Evolutionary conservation across 2,113 vertebrate genomes (phyloP).

Genomic region (Erinaceus europaeus): DNA sequence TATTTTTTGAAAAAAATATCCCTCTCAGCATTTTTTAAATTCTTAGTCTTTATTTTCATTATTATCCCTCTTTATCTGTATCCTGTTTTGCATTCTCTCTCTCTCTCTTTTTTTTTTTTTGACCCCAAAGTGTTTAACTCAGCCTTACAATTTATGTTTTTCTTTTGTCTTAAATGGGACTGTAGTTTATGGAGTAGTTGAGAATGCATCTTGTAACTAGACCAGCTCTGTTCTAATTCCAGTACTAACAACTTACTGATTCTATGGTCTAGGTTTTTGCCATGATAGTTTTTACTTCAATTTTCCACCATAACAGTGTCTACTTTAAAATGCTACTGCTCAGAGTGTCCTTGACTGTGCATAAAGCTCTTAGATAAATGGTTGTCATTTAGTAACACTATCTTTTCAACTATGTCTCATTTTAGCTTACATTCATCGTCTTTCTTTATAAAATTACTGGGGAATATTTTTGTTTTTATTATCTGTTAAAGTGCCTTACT

Average conservation of each 20-base stretch:
- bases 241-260: too few species aligned
- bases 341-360: background rate
- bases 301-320: background rate
- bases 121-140: too few species aligned
- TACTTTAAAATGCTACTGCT: rapidly evolving
- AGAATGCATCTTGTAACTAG: background rate
- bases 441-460: background rate
- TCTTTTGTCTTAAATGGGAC: background rate
- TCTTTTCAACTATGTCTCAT: background rate
- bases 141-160: background rate
- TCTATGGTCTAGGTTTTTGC: background rate
- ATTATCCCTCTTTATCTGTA: background rate
- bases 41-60: background rate
- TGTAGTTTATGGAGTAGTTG: background rate
- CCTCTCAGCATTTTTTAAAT: background rate
- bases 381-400: background rate
- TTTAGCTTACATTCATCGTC: background rate
- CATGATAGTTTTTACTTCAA: background rate
- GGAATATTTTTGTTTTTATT: background rate
- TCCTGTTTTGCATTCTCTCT: background rate
- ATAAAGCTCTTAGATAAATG: background rate
- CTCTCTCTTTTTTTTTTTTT: too few species aligned
- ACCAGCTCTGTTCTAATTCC: background rate
- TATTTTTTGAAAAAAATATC: background rate
- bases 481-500: background rate